Evolutionary conservation across 2,797 vertebrate species (phyloP).

Genomic region (Betta splendens): DNA sequence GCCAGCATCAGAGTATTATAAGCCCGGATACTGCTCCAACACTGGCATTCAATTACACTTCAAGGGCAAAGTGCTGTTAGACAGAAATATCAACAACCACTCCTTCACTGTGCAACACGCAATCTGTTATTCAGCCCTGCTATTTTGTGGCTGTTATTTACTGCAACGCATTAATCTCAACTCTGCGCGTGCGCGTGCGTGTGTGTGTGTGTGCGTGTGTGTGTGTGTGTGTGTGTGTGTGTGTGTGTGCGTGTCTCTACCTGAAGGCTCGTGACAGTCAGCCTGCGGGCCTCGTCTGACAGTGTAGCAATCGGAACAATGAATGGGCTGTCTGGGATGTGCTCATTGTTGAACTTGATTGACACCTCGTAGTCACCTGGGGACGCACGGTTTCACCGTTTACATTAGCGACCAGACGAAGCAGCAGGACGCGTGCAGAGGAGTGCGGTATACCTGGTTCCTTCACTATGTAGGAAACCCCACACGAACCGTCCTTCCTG

Average conservation of each 20-base stretch:
- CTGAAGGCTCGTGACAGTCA: slow-evolving; percentile 94
- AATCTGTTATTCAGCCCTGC: slow-evolving; percentile 34
- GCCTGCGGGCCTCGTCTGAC: slow-evolving; percentile 91
- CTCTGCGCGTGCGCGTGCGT: slow-evolving; percentile 1
- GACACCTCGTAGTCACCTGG: slow-evolving; percentile 96
- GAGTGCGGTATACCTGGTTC: slow-evolving; percentile 83
- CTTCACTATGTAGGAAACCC: slow-evolving; percentile 91
- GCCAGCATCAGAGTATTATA: slow-evolving; percentile 67
- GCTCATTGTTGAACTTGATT: slow-evolving; percentile 98
- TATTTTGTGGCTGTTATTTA: slow-evolving; percentile 23
- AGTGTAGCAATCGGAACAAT: slow-evolving; percentile 92
- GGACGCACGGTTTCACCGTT: slow-evolving; percentile 49
- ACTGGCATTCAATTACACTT: slow-evolving; percentile 61
- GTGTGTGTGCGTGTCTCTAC: slow-evolving; percentile 65
- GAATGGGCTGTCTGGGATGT: slow-evolving; percentile 97
- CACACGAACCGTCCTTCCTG: slow-evolving; percentile 94
- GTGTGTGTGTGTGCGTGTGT: not conserved
- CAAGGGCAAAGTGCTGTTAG: slow-evolving; percentile 66
- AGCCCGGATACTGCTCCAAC: slow-evolving; percentile 47
- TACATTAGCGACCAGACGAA: slow-evolving; percentile 42
- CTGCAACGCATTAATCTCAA: slow-evolving; percentile 22
- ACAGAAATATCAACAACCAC: slow-evolving; percentile 47
- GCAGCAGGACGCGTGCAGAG: slow-evolving; percentile 10
- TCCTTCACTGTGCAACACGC: slow-evolving; percentile 25
- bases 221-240: slow-evolving; percentile 1